A percentile compares a stretch with the other conserved stretches of the same genome.
Conservation (phyloP, 1,140 invertebrate species). For the Nymphalis io region DNA sequence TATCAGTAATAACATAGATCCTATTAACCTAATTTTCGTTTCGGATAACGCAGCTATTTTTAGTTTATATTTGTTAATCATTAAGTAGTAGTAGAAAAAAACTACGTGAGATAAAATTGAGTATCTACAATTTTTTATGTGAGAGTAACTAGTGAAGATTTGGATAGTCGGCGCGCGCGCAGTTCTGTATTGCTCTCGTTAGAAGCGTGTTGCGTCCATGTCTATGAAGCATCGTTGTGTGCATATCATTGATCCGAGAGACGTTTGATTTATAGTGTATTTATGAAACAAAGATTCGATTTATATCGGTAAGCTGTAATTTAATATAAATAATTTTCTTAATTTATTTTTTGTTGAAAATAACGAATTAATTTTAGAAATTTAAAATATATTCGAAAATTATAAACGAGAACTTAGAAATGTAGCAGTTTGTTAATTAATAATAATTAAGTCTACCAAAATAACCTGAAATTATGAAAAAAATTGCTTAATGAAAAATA, state of each 20-base stretch:
- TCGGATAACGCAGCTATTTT: neutral
- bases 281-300: slow-evolving; percentile 29
- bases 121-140: neutral
- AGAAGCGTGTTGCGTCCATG: slow-evolving; percentile 37
- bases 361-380: too few species aligned
- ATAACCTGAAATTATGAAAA: too few species aligned
- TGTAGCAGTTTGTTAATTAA: too few species aligned
- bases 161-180: slow-evolving; percentile 32
- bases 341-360: neutral
- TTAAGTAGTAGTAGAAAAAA: neutral
- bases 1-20: slow-evolving; percentile 20
- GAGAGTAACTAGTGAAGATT: slow-evolving; percentile 22
- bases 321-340: neutral
- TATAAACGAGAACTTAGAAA: neutral
- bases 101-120: neutral
- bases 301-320: slow-evolving; percentile 29
- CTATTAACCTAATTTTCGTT: slow-evolving; percentile 34
- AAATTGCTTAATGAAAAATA: too few species aligned
- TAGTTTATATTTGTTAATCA: neutral
- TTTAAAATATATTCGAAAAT: neutral
- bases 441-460: too few species aligned
- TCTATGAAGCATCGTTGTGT: slow-evolving; percentile 9
- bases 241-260: slow-evolving; percentile 4
- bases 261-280: slow-evolving; percentile 10
- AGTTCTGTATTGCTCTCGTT: slow-evolving; percentile 37